phyloP scores from a whole-genome alignment of 1,140 invertebrate species.

The Polyergus mexicanus region DNA sequence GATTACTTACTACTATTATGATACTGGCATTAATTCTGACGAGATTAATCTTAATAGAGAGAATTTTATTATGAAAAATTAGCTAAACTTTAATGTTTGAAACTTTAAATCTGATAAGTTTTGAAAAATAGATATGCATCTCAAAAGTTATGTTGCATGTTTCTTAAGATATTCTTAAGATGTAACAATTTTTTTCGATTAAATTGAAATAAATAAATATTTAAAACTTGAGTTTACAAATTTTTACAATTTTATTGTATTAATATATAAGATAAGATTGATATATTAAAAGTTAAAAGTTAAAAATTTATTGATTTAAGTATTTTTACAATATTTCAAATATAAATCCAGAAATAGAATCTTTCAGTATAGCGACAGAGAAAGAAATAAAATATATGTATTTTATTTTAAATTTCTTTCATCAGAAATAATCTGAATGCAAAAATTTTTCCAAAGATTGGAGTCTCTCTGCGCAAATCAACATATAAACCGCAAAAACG shows the following conservation, averaged over 20 bases:
- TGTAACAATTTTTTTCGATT: background rate
- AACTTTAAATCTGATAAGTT: background rate
- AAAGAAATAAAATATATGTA: background rate
- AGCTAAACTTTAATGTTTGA: background rate
- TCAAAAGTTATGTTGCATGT: background rate
- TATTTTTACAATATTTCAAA: constrained; percentile 9
- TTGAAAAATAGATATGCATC: background rate
- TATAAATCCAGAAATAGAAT: background rate
- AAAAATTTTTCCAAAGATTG: constrained; percentile 19
- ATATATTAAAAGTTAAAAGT: background rate
- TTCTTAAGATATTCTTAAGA: background rate
- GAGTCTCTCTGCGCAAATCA: background rate
- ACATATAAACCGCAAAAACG: constrained; percentile 29
- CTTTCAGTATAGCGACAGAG: background rate
- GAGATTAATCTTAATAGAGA: background rate
- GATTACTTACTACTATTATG: background rate
- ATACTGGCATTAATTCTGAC: constrained; percentile 4
- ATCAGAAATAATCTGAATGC: constrained; percentile 32
- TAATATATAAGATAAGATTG: background rate
- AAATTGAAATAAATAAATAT: constrained; percentile 4
- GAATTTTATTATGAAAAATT: background rate
- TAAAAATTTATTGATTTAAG: background rate
- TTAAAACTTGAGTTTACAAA: background rate
- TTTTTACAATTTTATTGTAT: background rate
- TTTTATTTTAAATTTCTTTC: constrained; percentile 16